A percentile compares a stretch with the other conserved stretches of the same genome.
phyloP scores from a whole-genome alignment of 2,797 vertebrate species.

The Podargus strigoides region DNA sequence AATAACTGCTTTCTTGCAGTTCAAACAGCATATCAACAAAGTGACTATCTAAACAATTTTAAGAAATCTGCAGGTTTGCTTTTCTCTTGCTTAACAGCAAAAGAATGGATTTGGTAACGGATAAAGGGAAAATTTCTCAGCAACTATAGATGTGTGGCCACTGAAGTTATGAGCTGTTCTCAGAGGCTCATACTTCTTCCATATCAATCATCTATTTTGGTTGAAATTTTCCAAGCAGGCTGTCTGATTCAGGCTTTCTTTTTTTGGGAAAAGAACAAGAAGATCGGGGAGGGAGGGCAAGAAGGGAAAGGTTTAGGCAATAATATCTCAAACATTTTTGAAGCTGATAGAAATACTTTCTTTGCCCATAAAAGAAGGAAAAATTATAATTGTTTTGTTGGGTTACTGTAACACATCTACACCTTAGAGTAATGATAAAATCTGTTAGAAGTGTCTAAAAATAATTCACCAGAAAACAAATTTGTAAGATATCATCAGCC shows the following conservation, averaged over 20 bases:
- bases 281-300: rapidly evolving
- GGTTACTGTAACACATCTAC: background rate
- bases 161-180: background rate
- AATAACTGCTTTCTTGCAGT: background rate
- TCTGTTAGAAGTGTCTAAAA: background rate
- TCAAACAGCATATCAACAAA: background rate
- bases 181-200: background rate
- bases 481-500: background rate
- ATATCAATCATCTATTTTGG: background rate
- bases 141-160: background rate
- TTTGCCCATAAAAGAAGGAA: background rate
- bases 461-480: background rate
- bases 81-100: background rate
- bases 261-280: background rate
- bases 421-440: background rate
- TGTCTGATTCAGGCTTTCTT: background rate
- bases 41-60: background rate
- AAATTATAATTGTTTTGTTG: background rate
- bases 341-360: background rate
- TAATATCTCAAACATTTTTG: background rate
- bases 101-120: background rate
- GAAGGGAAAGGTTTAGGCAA: background rate
- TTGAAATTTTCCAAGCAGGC: background rate
- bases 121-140: background rate
- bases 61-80: background rate